Evolutionary conservation across 2,113 vertebrate genomes (phyloP).

Genomic region (Grammomys surdaster): DNA sequence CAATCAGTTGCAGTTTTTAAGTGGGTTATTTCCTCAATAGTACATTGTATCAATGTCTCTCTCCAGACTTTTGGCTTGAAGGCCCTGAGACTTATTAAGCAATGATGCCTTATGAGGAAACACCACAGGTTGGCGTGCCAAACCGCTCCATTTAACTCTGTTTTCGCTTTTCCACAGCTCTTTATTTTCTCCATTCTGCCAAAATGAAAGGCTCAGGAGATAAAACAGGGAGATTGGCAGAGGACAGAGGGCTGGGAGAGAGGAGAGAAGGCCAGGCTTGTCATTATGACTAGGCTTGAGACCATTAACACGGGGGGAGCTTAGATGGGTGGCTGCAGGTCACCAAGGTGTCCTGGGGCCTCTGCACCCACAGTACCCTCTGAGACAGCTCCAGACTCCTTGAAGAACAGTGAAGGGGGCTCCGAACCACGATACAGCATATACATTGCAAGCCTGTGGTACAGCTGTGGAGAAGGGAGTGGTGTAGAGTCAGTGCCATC

Average conservation of each 20-base stretch:
- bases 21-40: too few species aligned
- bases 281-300: too few species aligned
- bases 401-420: neutral
- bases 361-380: neutral
- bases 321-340: neutral
- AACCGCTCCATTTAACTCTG: neutral
- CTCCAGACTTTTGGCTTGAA: neutral
- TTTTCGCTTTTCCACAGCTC: neutral
- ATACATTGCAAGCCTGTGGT: too few species aligned
- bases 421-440: neutral
- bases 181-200: neutral
- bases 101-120: neutral
- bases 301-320: neutral
- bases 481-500: accelerated
- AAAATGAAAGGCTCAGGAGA: neutral
- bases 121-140: neutral
- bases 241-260: neutral
- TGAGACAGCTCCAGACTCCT: neutral
- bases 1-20: neutral
- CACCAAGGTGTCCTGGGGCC: neutral
- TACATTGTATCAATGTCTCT: neutral
- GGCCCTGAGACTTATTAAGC: neutral
- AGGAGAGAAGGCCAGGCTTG: neutral
- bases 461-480: neutral
- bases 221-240: neutral